Percentiles rank a stretch among this genome's conserved stretches.
phyloP scores from a whole-genome alignment of 2,888 invertebrate genomes.

The Labia minor region DNA sequence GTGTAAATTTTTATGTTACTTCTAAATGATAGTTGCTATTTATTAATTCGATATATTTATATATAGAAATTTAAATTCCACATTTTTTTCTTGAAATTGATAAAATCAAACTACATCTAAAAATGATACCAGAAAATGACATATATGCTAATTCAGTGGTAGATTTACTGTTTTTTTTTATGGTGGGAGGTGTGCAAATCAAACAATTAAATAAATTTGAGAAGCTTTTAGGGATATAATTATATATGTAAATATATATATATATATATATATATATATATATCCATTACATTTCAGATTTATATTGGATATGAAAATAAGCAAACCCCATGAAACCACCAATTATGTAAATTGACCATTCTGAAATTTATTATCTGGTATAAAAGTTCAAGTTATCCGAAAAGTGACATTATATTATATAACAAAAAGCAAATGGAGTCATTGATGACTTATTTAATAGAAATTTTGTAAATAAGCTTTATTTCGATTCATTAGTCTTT shows the following conservation, averaged over 20 bases:
- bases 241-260: no score
- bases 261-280: background rate
- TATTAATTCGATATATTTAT: slow-evolving; percentile 8
- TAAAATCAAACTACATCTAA: slow-evolving; percentile 13
- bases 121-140: slow-evolving; percentile 13
- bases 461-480: background rate
- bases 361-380: background rate
- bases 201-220: background rate
- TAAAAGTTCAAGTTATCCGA: background rate
- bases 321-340: background rate
- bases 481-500: background rate
- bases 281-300: background rate
- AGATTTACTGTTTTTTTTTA: slow-evolving; percentile 3
- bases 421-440: slow-evolving; percentile 24
- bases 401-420: slow-evolving; percentile 19
- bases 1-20: slow-evolving; percentile 3
- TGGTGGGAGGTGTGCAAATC: background rate
- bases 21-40: slow-evolving; percentile 7
- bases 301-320: background rate
- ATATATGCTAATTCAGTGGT: slow-evolving; percentile 8
- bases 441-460: background rate
- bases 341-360: slow-evolving; percentile 4
- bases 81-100: background rate
- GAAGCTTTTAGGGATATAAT: background rate
- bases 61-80: slow-evolving; percentile 7